These are phyloP conservation scores for Phalangium opilio DNA, from an alignment of 2,888 invertebrate genomes.

Conservation along the genomic window DNA sequence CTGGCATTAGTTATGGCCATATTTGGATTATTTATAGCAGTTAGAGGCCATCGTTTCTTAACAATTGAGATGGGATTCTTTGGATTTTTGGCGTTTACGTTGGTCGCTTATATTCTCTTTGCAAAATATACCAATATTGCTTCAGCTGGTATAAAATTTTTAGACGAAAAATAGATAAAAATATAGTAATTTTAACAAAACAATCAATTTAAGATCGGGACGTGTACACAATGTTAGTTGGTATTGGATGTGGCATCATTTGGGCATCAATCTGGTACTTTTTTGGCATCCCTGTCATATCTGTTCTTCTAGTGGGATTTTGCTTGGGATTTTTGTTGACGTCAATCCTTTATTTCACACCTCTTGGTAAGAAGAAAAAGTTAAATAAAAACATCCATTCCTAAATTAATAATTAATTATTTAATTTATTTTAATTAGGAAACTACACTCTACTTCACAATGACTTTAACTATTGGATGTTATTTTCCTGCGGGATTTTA, in stretches of 20 bases:
- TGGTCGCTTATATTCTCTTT: slow-evolving; percentile 40
- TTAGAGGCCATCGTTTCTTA: slow-evolving; percentile 41
- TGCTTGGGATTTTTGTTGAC: slow-evolving; percentile 46
- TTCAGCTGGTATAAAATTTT: too few species aligned
- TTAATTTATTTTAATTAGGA: slow-evolving; percentile 23
- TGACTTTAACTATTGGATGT: slow-evolving; percentile 46
- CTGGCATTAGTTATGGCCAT: slow-evolving; percentile 26
- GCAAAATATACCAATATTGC: slow-evolving; percentile 20
- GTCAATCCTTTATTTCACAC: slow-evolving; percentile 41
- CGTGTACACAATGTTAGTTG: slow-evolving; percentile 38
- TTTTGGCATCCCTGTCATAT: slow-evolving; percentile 43
- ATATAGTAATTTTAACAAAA: not conserved
- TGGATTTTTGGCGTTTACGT: slow-evolving; percentile 42
- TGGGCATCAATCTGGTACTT: slow-evolving; percentile 48
- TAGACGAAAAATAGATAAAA: too few species aligned
- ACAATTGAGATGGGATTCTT: slow-evolving; percentile 35
- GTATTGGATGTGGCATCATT: slow-evolving; percentile 42
- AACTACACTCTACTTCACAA: slow-evolving; percentile 35
- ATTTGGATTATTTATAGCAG: slow-evolving; percentile 45
- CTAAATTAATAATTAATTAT: slow-evolving; percentile 4
- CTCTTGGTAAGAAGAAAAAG: slow-evolving; percentile 41
- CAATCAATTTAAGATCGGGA: slow-evolving; percentile 34
- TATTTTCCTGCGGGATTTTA: slow-evolving; percentile 40
- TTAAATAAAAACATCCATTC: not conserved
- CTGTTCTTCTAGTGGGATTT: slow-evolving; percentile 43